Base-by-base conservation (phyloP, 2,888 invertebrate species). In the Rosalia funebris region DNA sequence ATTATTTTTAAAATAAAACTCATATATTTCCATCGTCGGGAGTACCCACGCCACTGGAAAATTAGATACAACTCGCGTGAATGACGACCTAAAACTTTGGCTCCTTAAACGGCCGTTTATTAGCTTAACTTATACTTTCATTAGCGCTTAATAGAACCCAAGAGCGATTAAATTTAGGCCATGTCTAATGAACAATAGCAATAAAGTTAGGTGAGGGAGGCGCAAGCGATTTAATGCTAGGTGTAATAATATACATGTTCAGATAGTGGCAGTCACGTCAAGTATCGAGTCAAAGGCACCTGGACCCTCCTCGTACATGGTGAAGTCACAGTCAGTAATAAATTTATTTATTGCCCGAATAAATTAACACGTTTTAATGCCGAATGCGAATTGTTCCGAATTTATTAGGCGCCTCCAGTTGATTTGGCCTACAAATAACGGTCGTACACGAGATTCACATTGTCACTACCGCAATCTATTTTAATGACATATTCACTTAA, bases 301-400 rank as follows among this genome's bases (percentile, higher is more conserved):
- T 32, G n/a, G 48, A 37, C 37, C 41, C 50, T n/a, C n/a, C n/a
- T 39, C 39, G 50, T 31, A 39, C 31, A 25, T 11, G 15, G 36
- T 50, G 50, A 50, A 39, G 50, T 50, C 50, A 50, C 39, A 50
- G 16, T 11, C 20, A 4, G 25, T 50, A 50, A 50, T 50, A 50
- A 50, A 36, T 36, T 2, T 19, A 48, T 48, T 48, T 37, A 48
- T 9, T 0, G 19, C 17, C 20, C 14, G 41, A 50, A 50, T 50
- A 14, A 10, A 50, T 37, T 37, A 50, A n/a, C 36, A 20, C 20
- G 1, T 11, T 37, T 25, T 25, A 25, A 25, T 25, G 7, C 25
- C 25, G 25, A 25, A 7, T 7, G 25, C 7, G 25, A 25, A 25
- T 25, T 25, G 7, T 25, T 25, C 25, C 7, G 4, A 3, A 25